These are phyloP conservation scores for Oscheius sp. DNA, from an alignment of 2,888 invertebrate genomes.

Conservation along the genomic window DNA sequence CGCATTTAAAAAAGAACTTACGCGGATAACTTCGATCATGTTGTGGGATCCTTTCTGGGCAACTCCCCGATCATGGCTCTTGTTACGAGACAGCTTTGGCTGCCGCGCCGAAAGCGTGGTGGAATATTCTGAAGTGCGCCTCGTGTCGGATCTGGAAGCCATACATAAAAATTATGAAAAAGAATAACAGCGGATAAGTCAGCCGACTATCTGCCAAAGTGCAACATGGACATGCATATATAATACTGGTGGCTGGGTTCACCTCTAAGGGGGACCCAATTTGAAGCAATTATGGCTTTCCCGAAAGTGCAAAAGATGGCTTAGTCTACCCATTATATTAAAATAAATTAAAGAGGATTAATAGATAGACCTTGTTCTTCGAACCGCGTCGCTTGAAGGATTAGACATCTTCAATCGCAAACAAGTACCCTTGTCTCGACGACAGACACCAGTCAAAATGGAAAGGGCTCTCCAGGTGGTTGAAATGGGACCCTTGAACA, in stretches of 20 bases:
- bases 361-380: conserved; percentile 1
- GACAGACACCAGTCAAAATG: background rate
- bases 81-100: conserved; percentile 35
- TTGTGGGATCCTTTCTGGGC: conserved; percentile 23
- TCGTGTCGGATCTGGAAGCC: conserved; percentile 24
- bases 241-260: background rate
- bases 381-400: conserved; percentile 4
- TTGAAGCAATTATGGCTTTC: conserved; percentile 14
- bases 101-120: conserved; percentile 33
- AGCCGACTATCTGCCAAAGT: background rate
- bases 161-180: background rate
- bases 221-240: conserved; percentile 18
- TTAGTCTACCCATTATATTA: background rate
- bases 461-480: background rate
- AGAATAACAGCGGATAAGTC: background rate
- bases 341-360: background rate
- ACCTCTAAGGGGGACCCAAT: background rate
- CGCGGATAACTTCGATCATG: conserved; percentile 38
- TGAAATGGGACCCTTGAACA: background rate
- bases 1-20: conserved; percentile 6
- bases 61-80: conserved; percentile 28
- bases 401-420: conserved; percentile 2
- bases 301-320: background rate
- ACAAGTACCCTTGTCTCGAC: background rate
- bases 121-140: conserved; percentile 23